A percentile compares a stretch with the other conserved stretches of the same genome.
phyloP scores from a whole-genome alignment of 2,113 vertebrate genomes.

The Caloenas nicobarica region DNA sequence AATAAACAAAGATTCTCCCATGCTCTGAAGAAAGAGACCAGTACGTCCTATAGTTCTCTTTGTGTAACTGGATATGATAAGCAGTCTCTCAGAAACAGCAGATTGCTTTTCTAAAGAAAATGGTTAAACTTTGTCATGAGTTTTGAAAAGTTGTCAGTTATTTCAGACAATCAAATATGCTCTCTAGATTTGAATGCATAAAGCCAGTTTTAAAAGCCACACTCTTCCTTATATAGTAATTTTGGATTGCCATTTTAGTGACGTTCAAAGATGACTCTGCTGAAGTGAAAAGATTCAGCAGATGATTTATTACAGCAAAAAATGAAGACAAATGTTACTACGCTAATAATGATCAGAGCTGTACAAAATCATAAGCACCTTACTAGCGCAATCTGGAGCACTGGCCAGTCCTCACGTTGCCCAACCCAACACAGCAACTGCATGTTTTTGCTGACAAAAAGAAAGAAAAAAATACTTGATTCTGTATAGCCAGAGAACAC shows the following conservation, averaged over 20 bases:
- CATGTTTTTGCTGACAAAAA: background rate
- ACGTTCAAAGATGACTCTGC: background rate
- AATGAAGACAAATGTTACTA: slow-evolving; percentile 8
- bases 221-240: slow-evolving; percentile 10
- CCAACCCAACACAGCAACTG: background rate
- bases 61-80: background rate
- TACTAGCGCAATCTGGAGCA: background rate
- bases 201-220: background rate
- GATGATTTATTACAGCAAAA: slow-evolving; percentile 20
- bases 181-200: background rate
- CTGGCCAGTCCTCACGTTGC: background rate
- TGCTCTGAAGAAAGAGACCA: background rate
- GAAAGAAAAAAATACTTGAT: background rate
- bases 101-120: background rate
- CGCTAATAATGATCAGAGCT: background rate
- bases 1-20: slow-evolving; percentile 42
- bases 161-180: background rate
- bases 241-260: background rate
- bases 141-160: background rate
- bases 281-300: slow-evolving; percentile 1
- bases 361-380: background rate
- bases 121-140: background rate
- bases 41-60: background rate
- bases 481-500: background rate
- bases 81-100: background rate